Evolutionary conservation across 2,888 invertebrate genomes (phyloP), one percentile per base, ranked within the genome.

Genomic region (Drosophila dives): DNA sequence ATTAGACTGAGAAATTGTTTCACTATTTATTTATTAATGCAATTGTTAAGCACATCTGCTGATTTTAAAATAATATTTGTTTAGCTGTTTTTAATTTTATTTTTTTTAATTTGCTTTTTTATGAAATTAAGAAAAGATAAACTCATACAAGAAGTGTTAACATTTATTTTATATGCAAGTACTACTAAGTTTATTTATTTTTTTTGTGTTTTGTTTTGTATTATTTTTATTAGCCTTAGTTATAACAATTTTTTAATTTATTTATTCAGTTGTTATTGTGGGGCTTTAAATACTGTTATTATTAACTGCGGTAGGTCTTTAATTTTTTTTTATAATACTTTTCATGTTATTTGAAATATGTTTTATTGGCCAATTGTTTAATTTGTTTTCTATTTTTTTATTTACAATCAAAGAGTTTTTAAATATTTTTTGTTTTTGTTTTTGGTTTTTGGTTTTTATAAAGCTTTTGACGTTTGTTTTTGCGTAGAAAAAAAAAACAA

Each of bases 231-330:
- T 74, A 70, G 59, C 63, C 75, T 77, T 72, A 74, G 72, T 76
- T 75, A 70, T 48, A 67, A 75, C 77, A 64, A 71, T 64, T 68
- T 69, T 71, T 42, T 17, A 42, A 67, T 74, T 68, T 65, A 34
- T 61, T 72, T 67, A 53, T 54, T 66, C 50, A 33, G 40, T 56
- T 65, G 65, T 81, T 77, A 66, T 78, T 49, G 72, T 68, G 62
- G 75, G 76, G 33, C 32, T 66, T 73, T 56, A 29, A 79, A 76
- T 80, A 76, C 71, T 76, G 65, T 65, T 62, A 75, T 69, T 71
- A 74, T 80, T 67, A 86, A 79, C 67, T 82, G 77, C 86, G 88
- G 79, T 86, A 86, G 86, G 88, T 83, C 74, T 72, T 65, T 63
- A 29, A 26, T 70, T 72, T 75, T 55, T 32, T 59, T 67, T 66